Evolutionary conservation across 2,888 invertebrate genomes (phyloP), one percentile per base, ranked within the genome.

Genomic region (Anorthoa munda): DNA sequence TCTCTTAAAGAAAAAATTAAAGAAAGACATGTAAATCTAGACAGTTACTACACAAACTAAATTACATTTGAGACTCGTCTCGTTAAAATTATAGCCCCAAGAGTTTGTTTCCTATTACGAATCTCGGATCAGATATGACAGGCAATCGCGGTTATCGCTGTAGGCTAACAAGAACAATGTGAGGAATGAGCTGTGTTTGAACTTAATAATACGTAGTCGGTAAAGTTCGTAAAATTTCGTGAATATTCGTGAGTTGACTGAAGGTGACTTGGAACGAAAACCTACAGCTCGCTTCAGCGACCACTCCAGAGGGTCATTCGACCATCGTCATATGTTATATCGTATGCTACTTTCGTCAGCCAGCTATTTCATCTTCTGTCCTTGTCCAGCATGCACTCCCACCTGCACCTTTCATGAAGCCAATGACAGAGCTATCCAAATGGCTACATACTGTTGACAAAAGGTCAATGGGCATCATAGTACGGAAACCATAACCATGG

Each of bases 121-220:
- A 78, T 81, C 75, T 67, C 60, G 78, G 81, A 89, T 87, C 61
- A 83, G 84, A 84, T 83, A 83, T 85, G 90, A 88, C 86, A 88
- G 87, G 89, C 83, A 88, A 90, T 91, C 84, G 85, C 26, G 61
- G 39, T 55, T 63, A 76, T 80, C 51, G 88, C 90, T 86, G 69
- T 77, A 78, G 87, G 91, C 88, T 75, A 65, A 53, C 73, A 64
- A 71, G 82, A 83, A 89, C 88, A 87, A 87, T 88, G 75, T 79
- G 79, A 75, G 78, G 78, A 85, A 86, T 86, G 79, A 81, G 77
- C 83, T 79, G 80, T 85, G 67, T 72, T 87, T 82, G 65, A 63
- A 77, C 50, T 71, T 71, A n/a, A 3, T 60, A 48, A 50, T 45
- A 55, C 15, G 12, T 21, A 7, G 18, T 66, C 26, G 55, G 17